These are phyloP conservation scores for Diaprepes abbreviatus DNA, from an alignment of 2,888 invertebrate species.

Conservation along the genomic window DNA sequence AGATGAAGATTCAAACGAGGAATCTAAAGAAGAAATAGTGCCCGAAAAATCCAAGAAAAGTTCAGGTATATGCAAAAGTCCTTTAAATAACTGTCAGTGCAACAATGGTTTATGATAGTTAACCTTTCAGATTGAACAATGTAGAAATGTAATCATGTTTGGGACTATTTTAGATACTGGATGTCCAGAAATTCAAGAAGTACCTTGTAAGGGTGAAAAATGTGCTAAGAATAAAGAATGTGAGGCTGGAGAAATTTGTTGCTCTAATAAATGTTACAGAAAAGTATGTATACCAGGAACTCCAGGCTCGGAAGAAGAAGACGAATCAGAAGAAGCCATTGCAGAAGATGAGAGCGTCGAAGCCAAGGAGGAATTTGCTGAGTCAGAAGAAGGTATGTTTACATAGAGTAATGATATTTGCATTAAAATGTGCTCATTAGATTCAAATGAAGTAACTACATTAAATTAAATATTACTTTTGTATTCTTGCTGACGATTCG, in stretches of 20 bases:
- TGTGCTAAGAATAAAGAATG: constrained; percentile 44
- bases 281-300: constrained; percentile 44
- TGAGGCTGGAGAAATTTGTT: constrained; percentile 43
- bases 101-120: not conserved
- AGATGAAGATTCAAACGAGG: constrained; percentile 20
- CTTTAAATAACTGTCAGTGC: not conserved
- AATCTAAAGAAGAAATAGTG: not conserved
- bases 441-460: too few relatives aligned
- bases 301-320: constrained; percentile 45
- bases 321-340: constrained; percentile 37
- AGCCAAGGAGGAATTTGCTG: constrained; percentile 43
- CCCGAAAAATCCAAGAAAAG: not conserved
- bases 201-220: constrained; percentile 42
- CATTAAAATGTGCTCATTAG: too few relatives aligned
- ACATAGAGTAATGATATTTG: too few relatives aligned
- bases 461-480: too few relatives aligned
- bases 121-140: too few relatives aligned
- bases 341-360: constrained; percentile 43
- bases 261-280: constrained; percentile 49
- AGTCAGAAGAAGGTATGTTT: constrained; percentile 43
- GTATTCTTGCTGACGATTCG: too few relatives aligned
- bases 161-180: constrained; percentile 34
- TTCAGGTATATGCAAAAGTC: not conserved
- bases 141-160: not conserved
- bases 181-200: constrained; percentile 42